Evolutionary conservation across 2,797 vertebrate species (phyloP).

Genomic region (Rhyacichthys aspro): DNA sequence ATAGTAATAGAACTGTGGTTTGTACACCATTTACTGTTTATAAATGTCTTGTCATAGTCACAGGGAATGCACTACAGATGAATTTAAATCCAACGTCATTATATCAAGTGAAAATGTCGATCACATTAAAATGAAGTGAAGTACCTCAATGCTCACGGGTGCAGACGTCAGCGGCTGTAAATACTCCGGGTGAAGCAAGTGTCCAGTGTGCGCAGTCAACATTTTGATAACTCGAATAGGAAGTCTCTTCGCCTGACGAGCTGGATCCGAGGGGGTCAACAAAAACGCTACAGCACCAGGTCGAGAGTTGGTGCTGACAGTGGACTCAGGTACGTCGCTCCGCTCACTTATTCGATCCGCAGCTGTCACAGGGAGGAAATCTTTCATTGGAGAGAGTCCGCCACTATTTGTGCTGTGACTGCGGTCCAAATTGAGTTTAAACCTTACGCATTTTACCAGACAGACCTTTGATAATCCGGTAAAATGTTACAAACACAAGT

Average conservation of each 20-base stretch:
- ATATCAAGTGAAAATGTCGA: too few relatives aligned
- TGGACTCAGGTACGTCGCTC: conserved; percentile 71
- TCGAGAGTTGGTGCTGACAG: conserved; percentile 31
- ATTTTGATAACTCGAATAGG: conserved; percentile 91
- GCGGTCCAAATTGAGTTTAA: conserved; percentile 18
- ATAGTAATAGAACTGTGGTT: too few relatives aligned
- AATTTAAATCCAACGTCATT: too few relatives aligned
- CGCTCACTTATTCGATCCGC: conserved; percentile 59
- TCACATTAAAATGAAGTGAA: neutral
- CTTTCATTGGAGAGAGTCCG: conserved; percentile 86
- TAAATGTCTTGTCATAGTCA: too few relatives aligned
- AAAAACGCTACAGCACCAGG: conserved; percentile 67
- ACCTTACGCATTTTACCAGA: conserved; percentile 10
- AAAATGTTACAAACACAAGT: neutral
- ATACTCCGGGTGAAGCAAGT: conserved; percentile 94
- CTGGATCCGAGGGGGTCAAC: conserved; percentile 86
- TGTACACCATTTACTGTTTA: too few relatives aligned
- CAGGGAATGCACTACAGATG: too few relatives aligned
- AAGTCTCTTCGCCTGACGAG: conserved; percentile 87
- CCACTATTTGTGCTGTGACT: conserved; percentile 44
- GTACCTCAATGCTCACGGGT: conserved; percentile 92
- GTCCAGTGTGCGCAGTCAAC: conserved; percentile 84
- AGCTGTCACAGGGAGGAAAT: conserved; percentile 82
- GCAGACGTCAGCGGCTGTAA: conserved; percentile 91
- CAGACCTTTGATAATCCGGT: conserved; percentile 66